phyloP scores from a whole-genome alignment of 2,888 invertebrate genomes.

The Leptopilina syphax region DNA sequence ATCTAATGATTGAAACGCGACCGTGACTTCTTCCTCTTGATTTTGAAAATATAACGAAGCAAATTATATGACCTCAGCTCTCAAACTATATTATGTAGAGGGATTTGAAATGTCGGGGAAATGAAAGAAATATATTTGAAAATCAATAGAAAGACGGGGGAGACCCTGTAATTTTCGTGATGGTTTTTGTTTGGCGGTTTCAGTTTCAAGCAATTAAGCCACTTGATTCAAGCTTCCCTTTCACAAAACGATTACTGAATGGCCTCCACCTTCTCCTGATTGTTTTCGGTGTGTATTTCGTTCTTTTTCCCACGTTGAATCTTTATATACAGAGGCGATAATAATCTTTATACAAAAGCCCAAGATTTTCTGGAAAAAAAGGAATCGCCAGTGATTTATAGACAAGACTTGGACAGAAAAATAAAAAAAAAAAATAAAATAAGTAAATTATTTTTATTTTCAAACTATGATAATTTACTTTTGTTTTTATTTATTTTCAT shows the following conservation, averaged over 20 bases:
- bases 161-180: constrained; percentile 54
- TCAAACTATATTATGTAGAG: too few relatives aligned
- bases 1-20: constrained; percentile 22
- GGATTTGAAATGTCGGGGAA: constrained; percentile 23
- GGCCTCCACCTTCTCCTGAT: constrained; percentile 34
- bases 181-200: constrained; percentile 57
- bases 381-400: not conserved
- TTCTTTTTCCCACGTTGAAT: constrained; percentile 35
- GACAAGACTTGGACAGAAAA: too few relatives aligned
- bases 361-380: constrained; percentile 7
- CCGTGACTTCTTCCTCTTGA: constrained; percentile 31
- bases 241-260: constrained; percentile 34
- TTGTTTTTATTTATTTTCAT: constrained; percentile 3
- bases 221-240: constrained; percentile 55
- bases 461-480: constrained; percentile 1
- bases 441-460: not conserved
- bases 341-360: constrained; percentile 14
- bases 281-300: constrained; percentile 31
- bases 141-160: constrained; percentile 51
- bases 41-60: constrained; percentile 26
- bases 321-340: not conserved
- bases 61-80: not conserved
- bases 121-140: constrained; percentile 48
- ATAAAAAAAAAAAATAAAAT: not conserved
- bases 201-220: constrained; percentile 57